Evolutionary conservation across 2,888 invertebrate species (phyloP), one percentile per base, ranked within the genome.

Genomic region (Conistra vaccinii): DNA sequence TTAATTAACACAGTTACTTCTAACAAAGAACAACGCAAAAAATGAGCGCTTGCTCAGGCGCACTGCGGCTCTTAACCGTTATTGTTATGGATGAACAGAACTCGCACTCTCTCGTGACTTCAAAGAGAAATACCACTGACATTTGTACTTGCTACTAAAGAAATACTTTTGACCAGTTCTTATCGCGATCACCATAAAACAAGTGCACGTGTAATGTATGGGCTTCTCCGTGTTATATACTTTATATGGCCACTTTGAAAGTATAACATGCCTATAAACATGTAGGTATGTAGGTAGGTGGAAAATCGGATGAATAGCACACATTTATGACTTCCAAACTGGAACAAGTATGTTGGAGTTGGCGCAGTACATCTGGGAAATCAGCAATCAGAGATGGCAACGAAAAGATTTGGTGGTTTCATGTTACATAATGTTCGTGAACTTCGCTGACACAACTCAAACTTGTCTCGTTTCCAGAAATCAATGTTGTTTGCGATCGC

Each of bases 401-500:
- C 57, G 66, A 81, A 84, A 79, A 79, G 77, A 80, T 85, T 78
- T n/a, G 39, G 57, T 39, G 29, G 83, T 68, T 62, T 51, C 71
- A 63, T 48, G 72, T 84, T 80, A 86, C 74, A 85, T 84, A 87
- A 87, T 77, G 65, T 70, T 69, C 77, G 76, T 79, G 80, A 86
- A 85, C 69, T 70, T 76, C 72, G 85, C 89, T 91, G 91, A 91
- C 89, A 90, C 86, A 83, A 87, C 89, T 91, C 91, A 91, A 93
- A 93, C 90, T 90, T 92, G 92, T 92, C 91, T 87, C 91, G 92
- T 92, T 94, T 93, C 92, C 92, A 93, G 95, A 96, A 96, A 96
- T 96, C 95, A 94, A 96, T 96, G 96, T 93, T 92, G 93, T 95
- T 95, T 94, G 91, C 91, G 90, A 93, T 93, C 90, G 92, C 88